Evolutionary conservation across 1,140 invertebrate species (phyloP).

Genomic region (Dufourea novaeangliae): DNA sequence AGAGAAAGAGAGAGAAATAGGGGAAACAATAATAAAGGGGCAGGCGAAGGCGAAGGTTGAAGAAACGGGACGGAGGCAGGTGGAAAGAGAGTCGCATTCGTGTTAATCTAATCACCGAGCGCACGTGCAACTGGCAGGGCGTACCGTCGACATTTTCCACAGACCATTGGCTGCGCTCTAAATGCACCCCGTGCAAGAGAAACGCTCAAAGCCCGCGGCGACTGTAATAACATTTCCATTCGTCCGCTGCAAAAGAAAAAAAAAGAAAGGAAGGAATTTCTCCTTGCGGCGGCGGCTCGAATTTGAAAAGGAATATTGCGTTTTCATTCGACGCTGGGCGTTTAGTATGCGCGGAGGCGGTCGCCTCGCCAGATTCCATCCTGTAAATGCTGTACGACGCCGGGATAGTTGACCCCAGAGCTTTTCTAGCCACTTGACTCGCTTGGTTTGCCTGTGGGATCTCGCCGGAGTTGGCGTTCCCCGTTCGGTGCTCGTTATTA

Average conservation of each 20-base stretch:
- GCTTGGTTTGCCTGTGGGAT: not conserved
- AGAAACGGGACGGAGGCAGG: conserved; percentile 9
- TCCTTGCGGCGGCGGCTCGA: not conserved
- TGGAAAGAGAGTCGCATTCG: conserved; percentile 41
- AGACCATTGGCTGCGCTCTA: conserved; percentile 50
- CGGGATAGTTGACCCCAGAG: not conserved
- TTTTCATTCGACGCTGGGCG: conserved; percentile 14
- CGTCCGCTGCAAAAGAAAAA: conserved; percentile 1
- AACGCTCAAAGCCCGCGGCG: conserved; percentile 45
- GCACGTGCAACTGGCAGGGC: conserved; percentile 51
- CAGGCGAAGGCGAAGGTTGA: not conserved
- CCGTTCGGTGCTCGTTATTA: not conserved
- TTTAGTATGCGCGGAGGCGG: conserved; percentile 4
- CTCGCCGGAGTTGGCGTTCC: not conserved
- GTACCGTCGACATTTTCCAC: conserved; percentile 58
- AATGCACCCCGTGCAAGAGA: conserved; percentile 48
- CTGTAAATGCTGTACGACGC: conserved; percentile 1
- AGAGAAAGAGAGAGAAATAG: not conserved
- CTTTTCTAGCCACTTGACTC: not conserved
- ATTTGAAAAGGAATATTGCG: conserved; percentile 31
- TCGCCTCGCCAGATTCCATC: conserved; percentile 9
- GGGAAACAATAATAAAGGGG: not conserved
- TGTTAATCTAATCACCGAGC: conserved; percentile 62
- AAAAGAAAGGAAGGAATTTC: conserved; percentile 4
- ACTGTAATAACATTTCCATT: conserved; percentile 57